These are phyloP conservation scores for Tringa solitaria DNA, from an alignment of 2,113 vertebrate species.

Conservation along the genomic window DNA sequence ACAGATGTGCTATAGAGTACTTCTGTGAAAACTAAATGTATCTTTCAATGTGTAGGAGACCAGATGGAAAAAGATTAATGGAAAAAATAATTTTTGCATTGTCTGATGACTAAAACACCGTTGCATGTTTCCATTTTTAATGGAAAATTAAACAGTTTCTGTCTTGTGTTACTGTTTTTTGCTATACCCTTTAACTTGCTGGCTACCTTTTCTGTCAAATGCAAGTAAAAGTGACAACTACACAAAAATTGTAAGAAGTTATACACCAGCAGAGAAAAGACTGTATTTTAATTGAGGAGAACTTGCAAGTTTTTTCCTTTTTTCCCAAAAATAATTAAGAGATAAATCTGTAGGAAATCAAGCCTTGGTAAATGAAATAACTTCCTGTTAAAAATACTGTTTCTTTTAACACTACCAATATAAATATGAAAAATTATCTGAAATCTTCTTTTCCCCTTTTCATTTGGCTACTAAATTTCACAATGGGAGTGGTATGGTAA, in stretches of 20 bases:
- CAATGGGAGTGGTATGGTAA: background rate
- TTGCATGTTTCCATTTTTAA: background rate
- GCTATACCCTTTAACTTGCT: background rate
- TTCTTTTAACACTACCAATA: background rate
- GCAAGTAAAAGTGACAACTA: background rate
- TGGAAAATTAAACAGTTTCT: background rate
- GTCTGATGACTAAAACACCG: background rate
- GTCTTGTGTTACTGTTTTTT: background rate
- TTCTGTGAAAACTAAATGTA: background rate
- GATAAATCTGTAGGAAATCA: background rate
- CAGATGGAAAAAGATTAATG: background rate
- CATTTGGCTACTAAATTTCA: background rate
- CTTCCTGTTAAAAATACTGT: background rate
- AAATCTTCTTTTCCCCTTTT: background rate
- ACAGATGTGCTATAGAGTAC: background rate
- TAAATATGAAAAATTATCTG: background rate
- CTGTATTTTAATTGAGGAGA: background rate
- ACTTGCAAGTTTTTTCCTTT: background rate
- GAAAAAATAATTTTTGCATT: background rate
- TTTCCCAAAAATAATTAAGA: background rate
- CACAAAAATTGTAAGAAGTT: background rate
- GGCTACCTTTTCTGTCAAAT: background rate
- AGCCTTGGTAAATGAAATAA: background rate
- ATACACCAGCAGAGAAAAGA: background rate
- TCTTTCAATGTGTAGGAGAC: background rate